A percentile compares a stretch with the other conserved stretches of the same genome.
These are phyloP conservation scores for Synergus laeviventris DNA, from an alignment of 2,888 invertebrate species.

Conservation along the genomic window DNA sequence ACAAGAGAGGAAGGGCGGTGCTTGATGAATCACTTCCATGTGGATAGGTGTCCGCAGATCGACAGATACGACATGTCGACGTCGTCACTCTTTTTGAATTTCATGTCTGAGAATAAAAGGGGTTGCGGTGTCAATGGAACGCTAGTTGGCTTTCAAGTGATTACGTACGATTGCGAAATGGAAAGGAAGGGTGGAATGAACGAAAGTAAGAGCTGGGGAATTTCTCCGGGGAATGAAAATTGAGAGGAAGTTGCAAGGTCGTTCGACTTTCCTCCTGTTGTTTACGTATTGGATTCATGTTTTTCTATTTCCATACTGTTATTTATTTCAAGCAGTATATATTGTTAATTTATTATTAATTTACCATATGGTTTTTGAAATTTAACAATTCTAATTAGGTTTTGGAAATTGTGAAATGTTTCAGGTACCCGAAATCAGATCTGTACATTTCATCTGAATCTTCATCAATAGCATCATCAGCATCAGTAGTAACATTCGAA, in stretches of 20 bases:
- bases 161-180: background rate
- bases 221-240: conserved; percentile 4
- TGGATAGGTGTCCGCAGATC: conserved; percentile 66
- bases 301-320: background rate
- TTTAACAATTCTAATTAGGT: too few relatives aligned
- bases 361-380: too few relatives aligned
- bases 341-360: too few relatives aligned
- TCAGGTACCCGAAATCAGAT: background rate
- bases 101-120: conserved; percentile 36
- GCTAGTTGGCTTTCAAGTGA: conserved; percentile 12
- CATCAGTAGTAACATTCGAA: background rate
- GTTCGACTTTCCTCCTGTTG: conserved; percentile 30
- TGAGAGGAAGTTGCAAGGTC: conserved; percentile 17
- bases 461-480: background rate
- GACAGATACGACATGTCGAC: conserved; percentile 61
- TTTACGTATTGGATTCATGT: background rate
- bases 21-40: conserved; percentile 68
- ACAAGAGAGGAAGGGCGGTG: conserved; percentile 53
- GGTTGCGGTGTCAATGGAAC: conserved; percentile 18
- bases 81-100: conserved; percentile 53
- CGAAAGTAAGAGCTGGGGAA: conserved; percentile 25
- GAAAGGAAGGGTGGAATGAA: conserved; percentile 15
- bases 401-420: too few relatives aligned
- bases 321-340: too few relatives aligned
- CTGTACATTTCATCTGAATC: background rate